Evolutionary conservation across 2,113 vertebrate species (phyloP).

Genomic region (Burhinus bistriatus): DNA sequence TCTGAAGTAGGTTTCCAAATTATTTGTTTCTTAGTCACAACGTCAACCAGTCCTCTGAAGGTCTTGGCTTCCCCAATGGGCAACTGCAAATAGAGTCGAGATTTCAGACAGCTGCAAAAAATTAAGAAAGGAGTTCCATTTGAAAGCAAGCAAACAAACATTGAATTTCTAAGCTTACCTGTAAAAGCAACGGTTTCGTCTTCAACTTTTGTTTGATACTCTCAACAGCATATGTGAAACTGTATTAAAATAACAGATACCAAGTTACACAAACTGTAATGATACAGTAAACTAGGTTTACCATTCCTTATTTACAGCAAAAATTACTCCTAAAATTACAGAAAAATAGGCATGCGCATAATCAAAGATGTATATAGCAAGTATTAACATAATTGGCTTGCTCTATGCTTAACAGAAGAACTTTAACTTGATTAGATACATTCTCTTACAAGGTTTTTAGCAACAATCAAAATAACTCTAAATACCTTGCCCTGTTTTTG

Average conservation of each 20-base stretch:
- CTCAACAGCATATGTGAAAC: conserved; percentile 85
- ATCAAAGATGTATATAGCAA: background rate
- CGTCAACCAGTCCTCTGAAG: conserved; percentile 89
- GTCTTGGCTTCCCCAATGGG: conserved; percentile 87
- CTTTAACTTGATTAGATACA: background rate
- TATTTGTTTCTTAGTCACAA: conserved; percentile 85
- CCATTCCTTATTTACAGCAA: background rate
- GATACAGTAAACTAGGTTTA: background rate
- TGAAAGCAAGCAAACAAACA: background rate
- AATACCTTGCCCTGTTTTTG: conserved; percentile 88
- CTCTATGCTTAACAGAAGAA: background rate
- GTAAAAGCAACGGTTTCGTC: conserved; percentile 86
- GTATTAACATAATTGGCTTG: background rate
- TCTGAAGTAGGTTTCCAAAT: conserved; percentile 75
- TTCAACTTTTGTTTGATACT: conserved; percentile 92
- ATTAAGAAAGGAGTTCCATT: background rate
- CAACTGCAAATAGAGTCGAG: conserved; percentile 66
- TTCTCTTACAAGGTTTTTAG: background rate
- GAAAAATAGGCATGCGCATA: background rate
- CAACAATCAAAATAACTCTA: background rate
- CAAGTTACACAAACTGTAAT: background rate
- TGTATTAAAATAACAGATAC: conserved; percentile 43
- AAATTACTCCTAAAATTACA: background rate
- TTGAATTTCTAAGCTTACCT: conserved; percentile 76
- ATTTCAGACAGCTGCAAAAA: background rate